Evolutionary conservation across 2,888 invertebrate species (phyloP).

Genomic region (Catocala nupta): DNA sequence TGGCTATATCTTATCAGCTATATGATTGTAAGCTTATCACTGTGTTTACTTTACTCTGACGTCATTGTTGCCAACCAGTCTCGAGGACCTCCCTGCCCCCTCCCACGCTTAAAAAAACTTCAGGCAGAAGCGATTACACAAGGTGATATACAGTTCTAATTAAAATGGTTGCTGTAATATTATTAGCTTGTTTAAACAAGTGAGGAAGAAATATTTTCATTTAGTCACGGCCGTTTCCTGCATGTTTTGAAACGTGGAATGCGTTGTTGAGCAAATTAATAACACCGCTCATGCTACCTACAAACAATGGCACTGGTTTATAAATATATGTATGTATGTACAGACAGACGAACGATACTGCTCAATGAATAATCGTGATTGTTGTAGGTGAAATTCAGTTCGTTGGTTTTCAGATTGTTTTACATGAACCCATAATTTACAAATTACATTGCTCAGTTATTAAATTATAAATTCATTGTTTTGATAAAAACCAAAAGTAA

Average conservation of each 20-base stretch:
- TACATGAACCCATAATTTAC: no score
- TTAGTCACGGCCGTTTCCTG: constrained; percentile 56
- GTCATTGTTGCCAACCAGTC: constrained; percentile 37
- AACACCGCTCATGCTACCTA: constrained; percentile 43
- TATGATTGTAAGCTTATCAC: constrained; percentile 63
- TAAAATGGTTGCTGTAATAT: constrained; percentile 48
- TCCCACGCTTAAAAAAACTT: constrained; percentile 13
- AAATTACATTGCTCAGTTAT: no score
- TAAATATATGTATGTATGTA: constrained; percentile 55
- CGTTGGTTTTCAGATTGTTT: neutral
- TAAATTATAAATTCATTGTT: no score
- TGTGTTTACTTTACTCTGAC: constrained; percentile 60
- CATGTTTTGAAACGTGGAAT: constrained; percentile 68
- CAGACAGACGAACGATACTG: constrained; percentile 38
- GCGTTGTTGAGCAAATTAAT: constrained; percentile 55
- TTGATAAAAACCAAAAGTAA: no score
- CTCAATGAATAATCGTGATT: constrained; percentile 42
- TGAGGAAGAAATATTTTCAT: constrained; percentile 74
- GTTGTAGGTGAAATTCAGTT: constrained; percentile 2
- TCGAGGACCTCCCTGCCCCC: constrained; percentile 32
- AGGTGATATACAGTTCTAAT: constrained; percentile 34
- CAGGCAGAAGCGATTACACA: constrained; percentile 15
- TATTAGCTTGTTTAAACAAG: constrained; percentile 68
- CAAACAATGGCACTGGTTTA: constrained; percentile 69
- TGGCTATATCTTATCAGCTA: constrained; percentile 69